phyloP scores from a whole-genome alignment of 2,113 vertebrate species.

The Heterotilapia buettikoferi region DNA sequence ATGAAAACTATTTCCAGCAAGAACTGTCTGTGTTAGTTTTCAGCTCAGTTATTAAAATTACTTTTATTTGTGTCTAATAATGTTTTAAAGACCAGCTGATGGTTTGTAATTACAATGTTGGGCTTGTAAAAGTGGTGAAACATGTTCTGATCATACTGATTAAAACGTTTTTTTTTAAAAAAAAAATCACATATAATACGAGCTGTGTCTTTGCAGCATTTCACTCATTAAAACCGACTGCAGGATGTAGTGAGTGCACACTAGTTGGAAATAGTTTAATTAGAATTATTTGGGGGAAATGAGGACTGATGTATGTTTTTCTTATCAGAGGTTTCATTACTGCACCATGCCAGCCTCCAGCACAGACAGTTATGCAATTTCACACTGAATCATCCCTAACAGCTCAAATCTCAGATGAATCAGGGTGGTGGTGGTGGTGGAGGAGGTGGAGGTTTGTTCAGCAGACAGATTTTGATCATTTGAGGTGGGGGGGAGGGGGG shows the following conservation, averaged over 20 bases:
- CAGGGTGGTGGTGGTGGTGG: neutral
- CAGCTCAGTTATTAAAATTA: neutral
- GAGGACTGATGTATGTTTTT: neutral
- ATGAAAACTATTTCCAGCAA: neutral
- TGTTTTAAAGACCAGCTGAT: neutral
- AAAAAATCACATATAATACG: neutral
- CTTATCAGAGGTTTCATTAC: neutral
- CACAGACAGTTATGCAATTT: neutral
- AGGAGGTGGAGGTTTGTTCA: neutral
- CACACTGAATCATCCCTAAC: conserved; percentile 36
- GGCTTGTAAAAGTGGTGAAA: neutral
- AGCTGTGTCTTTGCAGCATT: neutral
- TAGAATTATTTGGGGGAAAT: neutral
- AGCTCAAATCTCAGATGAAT: neutral
- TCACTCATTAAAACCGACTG: neutral
- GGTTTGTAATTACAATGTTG: neutral
- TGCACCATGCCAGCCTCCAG: neutral
- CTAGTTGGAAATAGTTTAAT: neutral
- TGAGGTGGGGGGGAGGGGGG: neutral
- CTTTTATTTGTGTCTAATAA: neutral
- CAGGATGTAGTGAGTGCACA: neutral
- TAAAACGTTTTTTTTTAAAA: neutral
- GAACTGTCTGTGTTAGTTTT: neutral
- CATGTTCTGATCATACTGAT: neutral
- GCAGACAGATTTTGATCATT: neutral